Base-by-base conservation (phyloP, 1,140 invertebrate species). In the Drosophila bifasciata region DNA sequence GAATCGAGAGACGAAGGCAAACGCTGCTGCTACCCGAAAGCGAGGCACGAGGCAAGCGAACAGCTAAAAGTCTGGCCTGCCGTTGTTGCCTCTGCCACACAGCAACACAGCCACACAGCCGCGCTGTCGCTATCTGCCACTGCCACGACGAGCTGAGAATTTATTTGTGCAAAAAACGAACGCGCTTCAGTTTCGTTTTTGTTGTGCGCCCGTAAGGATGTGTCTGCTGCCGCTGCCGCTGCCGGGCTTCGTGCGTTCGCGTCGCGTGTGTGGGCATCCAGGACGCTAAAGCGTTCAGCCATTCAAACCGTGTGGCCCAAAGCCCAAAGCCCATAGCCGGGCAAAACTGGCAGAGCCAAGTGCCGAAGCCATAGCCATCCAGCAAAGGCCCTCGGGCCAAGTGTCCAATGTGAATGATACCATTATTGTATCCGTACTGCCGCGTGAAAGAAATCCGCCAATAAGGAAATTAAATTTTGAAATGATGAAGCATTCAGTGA, bases 201-300 rank as follows among this genome's bases (percentile, higher is more conserved):
- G 81, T 84, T 78, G 89, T 91, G 89, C 89, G 89, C 89, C 90
- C 89, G 89, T 91, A 84, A 91, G 89, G 89, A 91, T 91, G 89
- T 91, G 81, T 88, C 81, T 79, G 76, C 76, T 79, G 74, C 77
- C 83, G 76, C 71, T 79, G 74, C 77, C 83, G 81, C 55, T 88
- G 81, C 75, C 74, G 83, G 86, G 76, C 84, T 61, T 84, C 71
- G 75, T 79, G 84, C 83, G 84, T 84, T 89, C 84, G 83, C 83
- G 83, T 89, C 83, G 83, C 83, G 84, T 86, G 73, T 83, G 79
- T 83, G 79, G 79, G 79, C 79, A 79, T 81, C 46, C 71, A 78
- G 59, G 53, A 81, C 78, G 79, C 68, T 72, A 67, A 77, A 79
- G 56, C 61, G 43, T 58, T 80, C 74, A 63, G 58, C 69, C 62